Evolutionary conservation across 2,888 invertebrate genomes (phyloP), one percentile per base, ranked within the genome.

Genomic region (Stramonita haemastoma): DNA sequence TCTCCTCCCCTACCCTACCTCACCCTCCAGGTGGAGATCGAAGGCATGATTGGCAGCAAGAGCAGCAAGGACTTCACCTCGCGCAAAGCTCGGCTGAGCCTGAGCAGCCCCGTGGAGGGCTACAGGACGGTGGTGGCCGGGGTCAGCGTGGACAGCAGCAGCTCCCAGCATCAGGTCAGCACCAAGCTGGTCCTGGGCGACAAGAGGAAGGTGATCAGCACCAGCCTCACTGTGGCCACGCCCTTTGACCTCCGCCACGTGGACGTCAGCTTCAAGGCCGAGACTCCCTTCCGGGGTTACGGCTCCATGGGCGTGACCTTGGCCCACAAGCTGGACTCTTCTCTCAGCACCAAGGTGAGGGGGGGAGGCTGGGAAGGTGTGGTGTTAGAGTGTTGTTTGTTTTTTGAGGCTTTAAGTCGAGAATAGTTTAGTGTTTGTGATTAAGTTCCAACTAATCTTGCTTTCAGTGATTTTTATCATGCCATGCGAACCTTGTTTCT

Each of bases 151-250:
- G 90, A 89, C 70, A 91, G 90, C 46, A 91, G 92, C 56, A 60
- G 86, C 22, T 83, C 89, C 6, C 88, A 91, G 86, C 93, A 91
- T 88, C 90, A 79, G 32, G 90, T 92, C 0, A 90, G 86, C 19
- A 89, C 93, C 29, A 92, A 93, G 66, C 46, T 94, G 1, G 90
- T 91, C 86, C 93, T 92, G 92, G 92, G 92, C 29, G 91, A 91
- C 73, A 92, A 92, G 34, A 90, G 91, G 66, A 87, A 93, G 15
- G 90, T 91, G 46, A 90, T 94, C 29, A 91, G 93, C 1, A 89
- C 93, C 4, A 92, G 91, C 32, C 22, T 94, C 15, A 91, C 90
- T 13, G n/a, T 93, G 17, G 92, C 91, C 66, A 92, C 90, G 36
- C 94, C 94, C 81, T 13, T 94, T 1, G 88, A 90, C n/a, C 84